Conservation (phyloP, 2,113 vertebrate genomes). For the Henicopernis longicauda region DNA sequence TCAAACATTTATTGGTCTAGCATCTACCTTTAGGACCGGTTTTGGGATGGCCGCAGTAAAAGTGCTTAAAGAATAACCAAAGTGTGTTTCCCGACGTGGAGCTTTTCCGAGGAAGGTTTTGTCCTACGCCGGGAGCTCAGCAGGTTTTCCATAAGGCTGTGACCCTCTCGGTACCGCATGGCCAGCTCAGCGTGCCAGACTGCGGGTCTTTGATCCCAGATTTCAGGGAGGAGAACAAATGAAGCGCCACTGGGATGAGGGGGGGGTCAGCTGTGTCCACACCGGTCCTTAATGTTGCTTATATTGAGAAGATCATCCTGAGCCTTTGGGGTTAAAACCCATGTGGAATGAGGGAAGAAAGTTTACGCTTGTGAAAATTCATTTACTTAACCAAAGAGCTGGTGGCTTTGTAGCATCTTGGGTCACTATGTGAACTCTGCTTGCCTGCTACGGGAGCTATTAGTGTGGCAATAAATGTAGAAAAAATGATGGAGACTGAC, state of each 20-base stretch:
- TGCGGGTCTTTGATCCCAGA: background rate
- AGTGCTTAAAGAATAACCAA: background rate
- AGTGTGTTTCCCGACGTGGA: background rate
- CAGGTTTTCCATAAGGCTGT: background rate
- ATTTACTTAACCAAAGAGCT: background rate
- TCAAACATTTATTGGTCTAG: background rate
- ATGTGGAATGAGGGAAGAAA: background rate
- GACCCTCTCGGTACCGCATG: rapidly evolving
- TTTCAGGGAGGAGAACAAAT: background rate
- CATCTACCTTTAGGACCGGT: background rate
- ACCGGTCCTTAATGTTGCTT: background rate
- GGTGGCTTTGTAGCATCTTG: background rate
- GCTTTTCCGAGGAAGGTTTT: background rate
- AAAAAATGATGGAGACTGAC: background rate
- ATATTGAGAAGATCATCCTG: background rate
- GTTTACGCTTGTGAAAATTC: background rate
- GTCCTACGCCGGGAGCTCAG: background rate
- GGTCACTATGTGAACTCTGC: background rate
- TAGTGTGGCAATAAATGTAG: background rate
- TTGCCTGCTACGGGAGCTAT: background rate
- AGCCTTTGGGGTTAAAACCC: background rate
- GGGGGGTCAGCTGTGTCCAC: background rate
- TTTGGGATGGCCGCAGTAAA: background rate
- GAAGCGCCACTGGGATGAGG: no score
- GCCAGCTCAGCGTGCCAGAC: background rate